Evolutionary conservation across 2,888 invertebrate genomes (phyloP).

Genomic region (Dastarcus helophoroides): DNA sequence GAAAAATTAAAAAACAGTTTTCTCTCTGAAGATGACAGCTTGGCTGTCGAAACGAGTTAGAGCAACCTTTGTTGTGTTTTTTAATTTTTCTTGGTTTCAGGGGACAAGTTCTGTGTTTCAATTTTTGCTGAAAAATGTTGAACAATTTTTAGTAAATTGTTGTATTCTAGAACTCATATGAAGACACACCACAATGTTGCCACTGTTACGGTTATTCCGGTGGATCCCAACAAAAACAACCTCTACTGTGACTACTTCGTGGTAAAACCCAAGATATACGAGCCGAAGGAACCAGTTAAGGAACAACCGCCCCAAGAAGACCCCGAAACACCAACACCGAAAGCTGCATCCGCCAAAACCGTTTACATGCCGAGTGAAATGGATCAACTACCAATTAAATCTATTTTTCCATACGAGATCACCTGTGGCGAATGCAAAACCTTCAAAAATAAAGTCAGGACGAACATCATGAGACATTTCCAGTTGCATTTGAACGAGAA

Average conservation of each 20-base stretch:
- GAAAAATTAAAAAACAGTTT: no score
- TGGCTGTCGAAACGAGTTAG: no score
- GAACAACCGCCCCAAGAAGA: conserved; percentile 6
- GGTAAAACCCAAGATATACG: conserved; percentile 31
- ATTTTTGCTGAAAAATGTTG: no score
- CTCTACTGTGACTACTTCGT: conserved; percentile 40
- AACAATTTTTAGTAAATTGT: no score
- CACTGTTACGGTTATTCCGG: conserved; percentile 35
- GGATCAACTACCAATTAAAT: conserved; percentile 49
- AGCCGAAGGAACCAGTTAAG: conserved; percentile 6
- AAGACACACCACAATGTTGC: conserved; percentile 39
- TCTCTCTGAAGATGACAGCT: no score
- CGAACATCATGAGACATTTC: conserved; percentile 61
- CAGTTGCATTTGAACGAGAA: conserved; percentile 51
- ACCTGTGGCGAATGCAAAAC: conserved; percentile 53
- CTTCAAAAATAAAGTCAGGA: conserved; percentile 52
- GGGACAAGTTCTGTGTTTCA: no score
- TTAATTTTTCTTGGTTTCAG: no score
- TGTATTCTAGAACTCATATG: conserved; percentile 45
- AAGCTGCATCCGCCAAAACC: conserved; percentile 20
- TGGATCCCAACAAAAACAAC: conserved; percentile 38
- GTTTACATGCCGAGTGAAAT: conserved; percentile 49
- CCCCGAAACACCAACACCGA: not conserved
- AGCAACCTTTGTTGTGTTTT: no score
- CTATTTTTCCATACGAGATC: conserved; percentile 49